Evolutionary conservation across 2,797 vertebrate genomes (phyloP), one percentile per base, ranked within the genome.

Genomic region (Halcyon badia): DNA sequence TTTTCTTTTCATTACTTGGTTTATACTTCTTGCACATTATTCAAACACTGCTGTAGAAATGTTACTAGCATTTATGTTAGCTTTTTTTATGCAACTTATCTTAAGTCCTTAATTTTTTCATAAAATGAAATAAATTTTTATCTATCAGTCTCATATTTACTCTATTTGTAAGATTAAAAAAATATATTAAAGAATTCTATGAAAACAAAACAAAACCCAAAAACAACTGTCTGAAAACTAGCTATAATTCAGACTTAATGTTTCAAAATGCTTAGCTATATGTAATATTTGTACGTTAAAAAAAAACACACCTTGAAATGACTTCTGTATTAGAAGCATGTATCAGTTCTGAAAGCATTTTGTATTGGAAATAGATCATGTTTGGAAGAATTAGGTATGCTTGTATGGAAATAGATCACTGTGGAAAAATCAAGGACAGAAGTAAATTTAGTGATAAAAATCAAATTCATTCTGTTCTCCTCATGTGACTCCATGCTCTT

Each of bases 281-380:
- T 22, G 0, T 0, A 72, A 25, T 51, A 37, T 7, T n/a, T 44
- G 0, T 22, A 20, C 16, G 3, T 28, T 19, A 31, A 76, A 72
- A 48, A 48, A 35, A 3, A 7, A 12, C n/a, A 26, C 5, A 2
- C 4, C 4, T 49, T 24, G 46, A 60, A 72, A 51, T 37, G 4
- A 4, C 6, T 80, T 75, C 39, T 68, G 1, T 37, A 31, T 46
- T 54, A 54, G 13, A 22, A 82, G 8, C 3, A 54, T 57, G 52
- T 62, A 49, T 5, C 0, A 61, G 11, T 61, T 73, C 25, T 87
- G 52, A 46, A 22, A 46, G 21, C 44, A 46, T 22, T 46, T 46
- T 46, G 44, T 46, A 46, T 46, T 46, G 21, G 44, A 11, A 46
- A 46, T 46, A 46, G 20, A 46, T 46, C 44, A 46, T 46, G 44